Percentiles rank a stretch among this genome's conserved stretches.
Conservation (phyloP, 37 sponge, comb jelly and placozoan species). For the Amphimedon queenslandica region DNA sequence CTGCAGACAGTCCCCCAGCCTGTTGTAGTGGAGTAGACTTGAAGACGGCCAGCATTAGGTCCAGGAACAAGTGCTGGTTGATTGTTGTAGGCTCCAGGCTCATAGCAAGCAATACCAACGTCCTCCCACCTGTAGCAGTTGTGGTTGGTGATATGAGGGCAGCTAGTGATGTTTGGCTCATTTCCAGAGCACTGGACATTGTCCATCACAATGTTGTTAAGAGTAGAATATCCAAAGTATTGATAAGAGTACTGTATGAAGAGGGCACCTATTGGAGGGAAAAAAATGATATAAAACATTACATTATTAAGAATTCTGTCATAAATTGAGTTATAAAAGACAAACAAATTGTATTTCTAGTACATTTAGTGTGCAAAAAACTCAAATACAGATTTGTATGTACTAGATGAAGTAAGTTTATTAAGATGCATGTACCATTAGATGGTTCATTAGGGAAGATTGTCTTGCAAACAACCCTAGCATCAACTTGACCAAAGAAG, state of each 20-base stretch:
- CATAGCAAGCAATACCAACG: background rate
- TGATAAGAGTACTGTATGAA: background rate
- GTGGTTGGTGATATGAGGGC: background rate
- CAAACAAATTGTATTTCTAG: no score
- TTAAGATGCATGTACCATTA: no score
- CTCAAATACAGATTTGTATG: no score
- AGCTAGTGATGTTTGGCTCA: background rate
- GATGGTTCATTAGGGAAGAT: no score
- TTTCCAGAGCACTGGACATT: background rate
- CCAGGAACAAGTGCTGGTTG: background rate
- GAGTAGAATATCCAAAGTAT: background rate
- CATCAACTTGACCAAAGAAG: background rate
- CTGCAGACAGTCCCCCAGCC: background rate
- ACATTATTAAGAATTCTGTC: no score
- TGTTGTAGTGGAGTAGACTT: background rate
- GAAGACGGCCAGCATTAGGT: background rate
- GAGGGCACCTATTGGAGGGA: background rate
- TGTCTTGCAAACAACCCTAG: background rate
- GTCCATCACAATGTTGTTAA: background rate
- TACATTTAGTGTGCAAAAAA: no score
- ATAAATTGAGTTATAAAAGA: no score
- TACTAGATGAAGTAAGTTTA: no score
- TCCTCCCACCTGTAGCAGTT: background rate
- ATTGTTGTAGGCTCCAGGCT: background rate
- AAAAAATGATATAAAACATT: no score